Conservation (phyloP, 2,113 vertebrate species). For the Salminus brasiliensis region DNA sequence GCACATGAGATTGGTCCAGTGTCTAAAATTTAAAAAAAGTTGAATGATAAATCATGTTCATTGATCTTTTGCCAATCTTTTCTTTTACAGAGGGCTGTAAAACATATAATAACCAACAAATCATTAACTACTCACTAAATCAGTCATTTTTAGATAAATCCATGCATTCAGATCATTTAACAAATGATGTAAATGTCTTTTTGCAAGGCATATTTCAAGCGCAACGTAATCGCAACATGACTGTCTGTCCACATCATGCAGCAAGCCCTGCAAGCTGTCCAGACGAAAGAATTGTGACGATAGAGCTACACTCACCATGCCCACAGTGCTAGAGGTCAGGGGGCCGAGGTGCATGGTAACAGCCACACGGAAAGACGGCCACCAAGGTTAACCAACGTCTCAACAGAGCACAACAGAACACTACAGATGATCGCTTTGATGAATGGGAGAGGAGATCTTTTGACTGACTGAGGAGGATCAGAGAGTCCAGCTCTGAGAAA, state of each 20-base stretch:
- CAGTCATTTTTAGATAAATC: too few species aligned
- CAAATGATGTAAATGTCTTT: too few species aligned
- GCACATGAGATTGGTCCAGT: too few species aligned
- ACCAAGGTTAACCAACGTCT: neutral
- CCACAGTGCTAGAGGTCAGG: slow-evolving; percentile 5
- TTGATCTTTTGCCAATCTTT: too few species aligned
- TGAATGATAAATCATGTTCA: too few species aligned
- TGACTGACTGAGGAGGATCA: neutral
- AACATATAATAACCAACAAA: too few species aligned
- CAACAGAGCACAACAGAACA: neutral
- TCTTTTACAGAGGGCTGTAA: too few species aligned
- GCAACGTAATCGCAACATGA: neutral
- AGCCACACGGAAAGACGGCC: neutral
- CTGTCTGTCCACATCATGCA: neutral
- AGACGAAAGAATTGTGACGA: neutral
- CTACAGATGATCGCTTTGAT: neutral
- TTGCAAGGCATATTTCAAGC: too few species aligned
- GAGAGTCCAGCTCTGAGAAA: neutral
- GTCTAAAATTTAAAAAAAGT: too few species aligned
- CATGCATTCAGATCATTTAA: too few species aligned
- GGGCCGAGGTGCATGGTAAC: slow-evolving; percentile 46
- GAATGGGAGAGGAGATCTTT: neutral
- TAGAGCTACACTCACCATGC: slow-evolving; percentile 44
- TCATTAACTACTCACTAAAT: too few species aligned
- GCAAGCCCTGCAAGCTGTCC: neutral